phyloP scores from a whole-genome alignment of 2,113 vertebrate species.

The Ceyx margarethae region DNA sequence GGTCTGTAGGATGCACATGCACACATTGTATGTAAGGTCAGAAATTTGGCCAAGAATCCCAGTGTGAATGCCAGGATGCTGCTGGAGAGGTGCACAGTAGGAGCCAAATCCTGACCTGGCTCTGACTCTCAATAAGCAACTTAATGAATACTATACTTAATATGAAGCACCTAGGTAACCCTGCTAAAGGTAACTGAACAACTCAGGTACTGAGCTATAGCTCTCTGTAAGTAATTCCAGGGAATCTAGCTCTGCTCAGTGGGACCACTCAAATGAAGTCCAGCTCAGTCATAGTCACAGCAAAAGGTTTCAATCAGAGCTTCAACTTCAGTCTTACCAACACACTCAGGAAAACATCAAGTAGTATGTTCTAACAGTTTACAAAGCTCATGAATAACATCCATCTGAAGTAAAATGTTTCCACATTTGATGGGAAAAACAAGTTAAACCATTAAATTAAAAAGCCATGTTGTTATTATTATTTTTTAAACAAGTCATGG shows the following conservation, averaged over 20 bases:
- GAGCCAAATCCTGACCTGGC: not conserved
- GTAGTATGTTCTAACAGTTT: not conserved
- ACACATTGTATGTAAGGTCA: accelerated
- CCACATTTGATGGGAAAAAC: not conserved
- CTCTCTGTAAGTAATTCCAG: not conserved
- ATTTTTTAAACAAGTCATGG: not conserved
- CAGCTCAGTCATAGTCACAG: not conserved
- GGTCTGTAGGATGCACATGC: not conserved
- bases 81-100: not conserved
- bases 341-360: not conserved
- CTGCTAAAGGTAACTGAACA: not conserved
- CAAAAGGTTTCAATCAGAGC: not conserved
- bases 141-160: not conserved
- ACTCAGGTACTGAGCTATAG: not conserved
- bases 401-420: not conserved
- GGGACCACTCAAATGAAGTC: not conserved
- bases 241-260: not conserved
- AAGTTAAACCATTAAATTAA: not conserved
- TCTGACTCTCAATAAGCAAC: not conserved
- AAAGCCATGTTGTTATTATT: not conserved
- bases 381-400: not conserved
- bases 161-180: not conserved
- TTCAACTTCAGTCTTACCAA: not conserved
- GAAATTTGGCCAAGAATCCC: not conserved
- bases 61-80: not conserved